Conservation (phyloP, 2,113 vertebrate genomes). For the Vicugna pacos region DNA sequence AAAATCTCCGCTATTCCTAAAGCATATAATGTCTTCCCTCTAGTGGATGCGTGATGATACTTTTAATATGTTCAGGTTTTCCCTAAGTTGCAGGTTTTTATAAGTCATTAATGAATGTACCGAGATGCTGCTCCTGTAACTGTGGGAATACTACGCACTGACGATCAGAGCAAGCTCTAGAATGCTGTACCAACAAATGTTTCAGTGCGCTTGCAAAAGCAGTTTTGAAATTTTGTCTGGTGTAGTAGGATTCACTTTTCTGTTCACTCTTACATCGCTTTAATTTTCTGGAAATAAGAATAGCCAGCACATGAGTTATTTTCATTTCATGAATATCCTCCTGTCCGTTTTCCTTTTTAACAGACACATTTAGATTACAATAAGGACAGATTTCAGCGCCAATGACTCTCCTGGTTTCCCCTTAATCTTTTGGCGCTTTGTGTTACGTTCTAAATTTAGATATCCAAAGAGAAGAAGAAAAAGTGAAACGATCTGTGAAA, state of each 20-base stretch:
- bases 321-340: conserved; percentile 1
- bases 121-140: neutral
- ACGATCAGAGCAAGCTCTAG: neutral
- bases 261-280: conserved; percentile 26
- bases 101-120: neutral
- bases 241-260: neutral
- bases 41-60: neutral
- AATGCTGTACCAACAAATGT: neutral
- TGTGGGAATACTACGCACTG: neutral
- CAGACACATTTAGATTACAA: neutral
- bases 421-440: conserved; percentile 38
- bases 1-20: neutral
- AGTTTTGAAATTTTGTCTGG: conserved; percentile 31
- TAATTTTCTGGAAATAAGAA: conserved; percentile 28
- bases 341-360: conserved; percentile 3
- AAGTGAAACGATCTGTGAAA: conserved; percentile 97
- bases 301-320: neutral
- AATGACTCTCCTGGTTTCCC: neutral
- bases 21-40: neutral
- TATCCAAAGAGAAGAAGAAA: conserved; percentile 98
- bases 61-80: neutral
- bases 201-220: neutral
- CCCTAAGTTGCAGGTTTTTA: neutral
- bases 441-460: conserved; percentile 86
- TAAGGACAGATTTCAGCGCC: conserved; percentile 29